A percentile compares a stretch with the other conserved stretches of the same genome.
These are phyloP conservation scores for Microctonus brassicae DNA, from an alignment of 2,888 invertebrate genomes.

Conservation along the genomic window DNA sequence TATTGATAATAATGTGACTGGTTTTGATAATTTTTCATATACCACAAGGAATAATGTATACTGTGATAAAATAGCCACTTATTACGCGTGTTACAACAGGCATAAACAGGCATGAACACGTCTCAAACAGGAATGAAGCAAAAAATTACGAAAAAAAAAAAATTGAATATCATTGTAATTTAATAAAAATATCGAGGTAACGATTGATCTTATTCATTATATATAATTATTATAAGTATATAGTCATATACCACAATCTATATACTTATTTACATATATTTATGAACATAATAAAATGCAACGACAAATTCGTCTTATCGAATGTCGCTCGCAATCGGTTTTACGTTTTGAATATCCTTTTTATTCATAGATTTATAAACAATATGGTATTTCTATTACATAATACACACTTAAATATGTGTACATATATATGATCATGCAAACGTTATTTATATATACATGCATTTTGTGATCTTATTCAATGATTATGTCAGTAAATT, in stretches of 20 bases:
- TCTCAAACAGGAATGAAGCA: neutral
- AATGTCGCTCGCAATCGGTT: neutral
- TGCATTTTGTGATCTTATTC: too few relatives aligned
- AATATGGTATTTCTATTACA: too few relatives aligned
- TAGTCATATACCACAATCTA: neutral
- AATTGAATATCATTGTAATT: conserved; percentile 2
- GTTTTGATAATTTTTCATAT: neutral
- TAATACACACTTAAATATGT: too few relatives aligned
- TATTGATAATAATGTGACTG: neutral
- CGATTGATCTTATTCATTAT: neutral
- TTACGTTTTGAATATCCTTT: too few relatives aligned
- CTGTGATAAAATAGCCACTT: neutral
- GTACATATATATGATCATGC: too few relatives aligned
- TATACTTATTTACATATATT: neutral
- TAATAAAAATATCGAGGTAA: conserved; percentile 7
- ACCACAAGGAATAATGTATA: neutral
- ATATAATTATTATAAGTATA: conserved; percentile 6
- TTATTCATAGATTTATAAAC: too few relatives aligned
- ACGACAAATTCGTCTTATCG: neutral
- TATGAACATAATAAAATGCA: neutral
- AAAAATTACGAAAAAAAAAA: neutral
- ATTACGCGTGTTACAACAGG: neutral
- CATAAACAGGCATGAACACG: neutral
- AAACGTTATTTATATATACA: too few relatives aligned
- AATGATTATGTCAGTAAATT: too few relatives aligned